Percentiles rank a stretch among this genome's conserved stretches.
Evolutionary conservation across 2,797 vertebrate genomes (phyloP).

Genomic region (Lepilemur ruficaudatus): DNA sequence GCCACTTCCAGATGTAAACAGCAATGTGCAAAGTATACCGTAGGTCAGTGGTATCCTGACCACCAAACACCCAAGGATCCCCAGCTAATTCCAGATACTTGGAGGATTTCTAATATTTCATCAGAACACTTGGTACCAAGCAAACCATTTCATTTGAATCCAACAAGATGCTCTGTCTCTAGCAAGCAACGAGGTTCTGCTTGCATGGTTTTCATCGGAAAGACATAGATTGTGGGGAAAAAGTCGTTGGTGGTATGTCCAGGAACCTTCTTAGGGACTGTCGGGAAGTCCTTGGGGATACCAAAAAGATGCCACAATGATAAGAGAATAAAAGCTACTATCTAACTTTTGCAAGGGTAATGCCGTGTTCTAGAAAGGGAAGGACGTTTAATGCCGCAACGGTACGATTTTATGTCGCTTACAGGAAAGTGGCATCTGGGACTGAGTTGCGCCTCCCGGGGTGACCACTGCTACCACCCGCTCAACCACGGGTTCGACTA

Average conservation of each 20-base stretch:
- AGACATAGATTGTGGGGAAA: not conserved
- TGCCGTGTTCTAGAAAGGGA: rapidly evolving
- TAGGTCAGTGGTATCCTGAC: not conserved
- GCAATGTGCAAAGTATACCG: rapidly evolving
- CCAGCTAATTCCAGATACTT: too few species aligned
- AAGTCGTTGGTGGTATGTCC: too few species aligned
- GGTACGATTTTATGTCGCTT: rapidly evolving
- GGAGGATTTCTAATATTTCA: too few species aligned
- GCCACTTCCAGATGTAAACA: too few species aligned
- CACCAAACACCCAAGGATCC: not conserved
- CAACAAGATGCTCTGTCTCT: too few species aligned
- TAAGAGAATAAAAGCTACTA: too few species aligned
- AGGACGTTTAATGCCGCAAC: rapidly evolving
- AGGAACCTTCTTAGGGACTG: not conserved
- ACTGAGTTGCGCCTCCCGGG: slow-evolving; percentile 87
- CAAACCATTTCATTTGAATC: not conserved
- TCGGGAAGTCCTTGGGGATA: too few species aligned
- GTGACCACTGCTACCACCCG: slow-evolving; percentile 92
- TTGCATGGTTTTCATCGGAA: not conserved
- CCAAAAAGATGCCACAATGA: not conserved
- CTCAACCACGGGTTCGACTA: slow-evolving; percentile 92
- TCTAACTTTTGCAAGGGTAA: rapidly evolving
- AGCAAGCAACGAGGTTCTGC: not conserved
- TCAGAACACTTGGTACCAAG: not conserved
- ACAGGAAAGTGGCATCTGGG: slow-evolving; percentile 92